Conservation (phyloP, 2,888 invertebrate genomes). For the Rotaria sp. region DNA sequence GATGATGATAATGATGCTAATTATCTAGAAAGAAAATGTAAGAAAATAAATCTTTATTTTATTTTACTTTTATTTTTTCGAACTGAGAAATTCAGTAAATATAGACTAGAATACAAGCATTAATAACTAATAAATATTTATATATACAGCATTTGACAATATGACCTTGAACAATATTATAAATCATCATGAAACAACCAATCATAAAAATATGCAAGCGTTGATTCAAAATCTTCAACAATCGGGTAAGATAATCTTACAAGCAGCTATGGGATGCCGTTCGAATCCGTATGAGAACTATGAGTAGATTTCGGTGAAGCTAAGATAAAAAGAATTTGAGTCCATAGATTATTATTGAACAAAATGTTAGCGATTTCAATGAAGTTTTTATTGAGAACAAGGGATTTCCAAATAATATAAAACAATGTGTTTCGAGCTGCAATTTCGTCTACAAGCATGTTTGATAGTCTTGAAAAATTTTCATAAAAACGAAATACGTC, state of each 20-base stretch:
- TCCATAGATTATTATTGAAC: no score
- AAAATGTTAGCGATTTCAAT: no score
- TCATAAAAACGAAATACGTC: no score
- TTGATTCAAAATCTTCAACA: background rate
- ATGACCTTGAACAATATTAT: background rate
- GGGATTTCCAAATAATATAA: no score
- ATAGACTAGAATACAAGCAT: background rate
- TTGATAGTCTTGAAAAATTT: no score
- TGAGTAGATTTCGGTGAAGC: no score
- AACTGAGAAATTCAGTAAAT: background rate
- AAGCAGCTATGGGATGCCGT: no score
- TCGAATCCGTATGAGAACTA: no score
- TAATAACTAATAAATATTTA: background rate
- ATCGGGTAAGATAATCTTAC: background rate
- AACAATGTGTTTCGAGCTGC: no score
- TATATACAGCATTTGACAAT: background rate
- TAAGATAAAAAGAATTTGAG: no score
- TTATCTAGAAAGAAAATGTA: background rate
- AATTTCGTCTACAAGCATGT: no score
- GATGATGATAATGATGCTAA: background rate
- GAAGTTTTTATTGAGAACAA: no score
- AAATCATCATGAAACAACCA: background rate
- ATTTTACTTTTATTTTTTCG: background rate
- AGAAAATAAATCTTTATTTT: background rate
- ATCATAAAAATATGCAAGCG: background rate